These are phyloP conservation scores for Prionailurus bengalensis DNA, from an alignment of 2,113 vertebrate genomes.

Conservation along the genomic window DNA sequence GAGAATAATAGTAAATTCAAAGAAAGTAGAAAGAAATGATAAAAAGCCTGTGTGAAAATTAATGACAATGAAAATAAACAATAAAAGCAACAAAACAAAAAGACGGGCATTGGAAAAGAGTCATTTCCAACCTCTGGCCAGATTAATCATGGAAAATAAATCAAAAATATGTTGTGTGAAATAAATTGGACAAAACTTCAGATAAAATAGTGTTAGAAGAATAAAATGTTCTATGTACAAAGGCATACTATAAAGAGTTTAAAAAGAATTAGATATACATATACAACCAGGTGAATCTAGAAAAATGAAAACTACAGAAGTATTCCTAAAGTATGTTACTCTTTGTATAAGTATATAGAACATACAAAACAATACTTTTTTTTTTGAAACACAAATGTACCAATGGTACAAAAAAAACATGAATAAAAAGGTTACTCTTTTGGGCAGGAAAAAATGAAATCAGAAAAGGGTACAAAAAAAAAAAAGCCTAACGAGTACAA, in stretches of 20 bases:
- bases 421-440: not conserved
- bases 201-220: constrained; percentile 3
- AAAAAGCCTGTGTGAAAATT: not conserved
- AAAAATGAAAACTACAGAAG: constrained; percentile 16
- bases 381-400: not conserved
- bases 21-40: not conserved
- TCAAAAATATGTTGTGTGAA: not conserved
- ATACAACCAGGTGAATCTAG: not conserved
- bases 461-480: not conserved
- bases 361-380: not conserved
- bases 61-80: not conserved
- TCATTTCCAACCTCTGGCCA: not conserved
- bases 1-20: not conserved
- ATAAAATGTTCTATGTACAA: not conserved
- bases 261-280: not conserved
- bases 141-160: not conserved
- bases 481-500: not conserved
- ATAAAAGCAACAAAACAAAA: constrained; percentile 37
- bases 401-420: not conserved
- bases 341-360: constrained; percentile 6
- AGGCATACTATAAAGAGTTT: not conserved
- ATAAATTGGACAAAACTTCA: not conserved
- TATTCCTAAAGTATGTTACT: not conserved
- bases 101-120: not conserved
- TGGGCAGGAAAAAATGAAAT: constrained; percentile 12